Evolutionary conservation across 2,797 vertebrate species (phyloP), one percentile per base, ranked within the genome.

Genomic region (Lutjanus campechanus): DNA sequence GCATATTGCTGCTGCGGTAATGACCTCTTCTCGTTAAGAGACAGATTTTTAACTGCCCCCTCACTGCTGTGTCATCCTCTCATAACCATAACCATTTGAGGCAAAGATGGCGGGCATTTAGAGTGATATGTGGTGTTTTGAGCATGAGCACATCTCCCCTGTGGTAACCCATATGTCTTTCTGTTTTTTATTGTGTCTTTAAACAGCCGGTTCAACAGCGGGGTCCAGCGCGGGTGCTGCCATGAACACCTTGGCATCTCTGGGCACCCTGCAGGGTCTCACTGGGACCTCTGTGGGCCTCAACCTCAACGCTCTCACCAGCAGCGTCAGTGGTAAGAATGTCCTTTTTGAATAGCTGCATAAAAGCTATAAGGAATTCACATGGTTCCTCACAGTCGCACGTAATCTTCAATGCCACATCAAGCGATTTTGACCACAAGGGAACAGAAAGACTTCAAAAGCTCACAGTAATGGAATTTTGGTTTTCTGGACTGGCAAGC

Each of bases 161-260:
- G 40, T 61, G 50, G 51, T 85, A 68, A 75, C 44, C 41, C 43
- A 51, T 54, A 59, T 81, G 16, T 65, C 25, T 5, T 22, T 19
- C 19, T 40, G 4, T 56, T 25, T 25, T 66, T 47, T 56, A 3
- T 22, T 63, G 7, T 79, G 9, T 69, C 54, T 63, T 64, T 67
- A 20, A 95, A 93, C 97, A 95, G 95, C 96, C 83, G 96, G 96
- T 91, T 96, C 97, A 86, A 95, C 97, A 86, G 96, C 95, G 83
- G 97, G 95, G 86, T 96, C 97, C 82, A 96, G 95, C 79, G 96
- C 97, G 65, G 96, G 96, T 84, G 96, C 97, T 51, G 97, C 97
- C 89, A 97, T 98, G 97, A 99, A 96, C 93, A 97, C 98, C 76
- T 92, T 99, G 96, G 97, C 97, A 90, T 98, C 98, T 91, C 95